Base-by-base conservation (phyloP, 1,140 invertebrate species). In the Ceratina calcarata region DNA sequence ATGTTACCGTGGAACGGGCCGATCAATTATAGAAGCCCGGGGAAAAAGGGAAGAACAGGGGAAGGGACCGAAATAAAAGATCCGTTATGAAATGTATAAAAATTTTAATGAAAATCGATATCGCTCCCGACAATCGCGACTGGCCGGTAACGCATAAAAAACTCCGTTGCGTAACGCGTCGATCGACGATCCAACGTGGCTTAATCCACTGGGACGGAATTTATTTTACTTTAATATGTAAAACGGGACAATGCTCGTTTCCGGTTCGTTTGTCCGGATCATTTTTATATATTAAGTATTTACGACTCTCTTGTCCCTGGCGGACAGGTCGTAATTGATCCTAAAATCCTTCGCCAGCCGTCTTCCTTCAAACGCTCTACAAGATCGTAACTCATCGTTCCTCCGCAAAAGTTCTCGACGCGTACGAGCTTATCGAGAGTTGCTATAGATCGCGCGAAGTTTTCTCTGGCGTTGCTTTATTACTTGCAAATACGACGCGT, bases 101-200 rank as follows among this genome's bases (percentile, higher is more conserved):
- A 77, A 77, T 77, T 77, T 61, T 69, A 77, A 77, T 77, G 76
- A 78, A 78, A 78, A 78, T 78, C 76, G 64, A 78, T 78, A 78
- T 57, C 60, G 68, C 68, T 78, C 24, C 53, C 18, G 53, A 70
- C 37, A 45, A 45, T 45, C 75, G 67, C 45, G 45, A 18, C 58
- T 8, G 49, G 27, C 51, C 66, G 60, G 68, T 68, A 64, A 55
- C 68, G 76, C 76, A 16, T 72, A 64, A 72, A 78, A 78, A 78
- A 72, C 53, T 62, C 62, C 67, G 57, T 12, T 8, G 75, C 49
- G 68, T 71, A 78, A 78, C 22, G 76, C 68, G 69, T 6, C 55
- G 55, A 57, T 78, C 71, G 71, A 78, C 68, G 76, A 49, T 45
- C 60, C 64, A 72, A 32, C 67, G 58, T 24, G 67, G 49, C 68